phyloP scores from a whole-genome alignment of 2,113 vertebrate genomes.

The Todiramphus chloris region DNA sequence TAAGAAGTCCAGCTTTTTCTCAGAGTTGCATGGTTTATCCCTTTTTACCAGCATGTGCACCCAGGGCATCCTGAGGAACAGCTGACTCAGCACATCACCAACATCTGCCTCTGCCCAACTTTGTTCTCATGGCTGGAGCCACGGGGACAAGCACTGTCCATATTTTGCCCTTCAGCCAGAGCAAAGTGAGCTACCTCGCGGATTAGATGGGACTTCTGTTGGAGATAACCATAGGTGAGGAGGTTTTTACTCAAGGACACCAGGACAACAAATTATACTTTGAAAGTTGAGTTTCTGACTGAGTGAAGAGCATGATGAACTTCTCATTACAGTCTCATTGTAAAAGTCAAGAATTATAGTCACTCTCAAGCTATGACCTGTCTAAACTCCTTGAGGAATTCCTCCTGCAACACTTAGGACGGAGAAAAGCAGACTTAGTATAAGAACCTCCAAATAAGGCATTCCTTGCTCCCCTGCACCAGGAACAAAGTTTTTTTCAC shows the following conservation, averaged over 20 bases:
- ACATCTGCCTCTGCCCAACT: background rate
- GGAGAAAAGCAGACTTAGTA: background rate
- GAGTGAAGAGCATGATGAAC: background rate
- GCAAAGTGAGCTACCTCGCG: background rate
- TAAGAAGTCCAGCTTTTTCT: slow-evolving; percentile 10
- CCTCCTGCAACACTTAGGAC: background rate
- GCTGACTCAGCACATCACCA: background rate
- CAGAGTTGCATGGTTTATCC: background rate
- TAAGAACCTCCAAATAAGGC: background rate
- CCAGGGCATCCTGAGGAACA: background rate
- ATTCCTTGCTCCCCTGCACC: background rate
- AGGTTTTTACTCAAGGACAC: background rate
- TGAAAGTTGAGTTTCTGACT: background rate
- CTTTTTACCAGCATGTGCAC: background rate
- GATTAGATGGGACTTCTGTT: background rate
- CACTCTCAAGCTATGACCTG: background rate
- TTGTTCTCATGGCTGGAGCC: background rate
- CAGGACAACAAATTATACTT: background rate
- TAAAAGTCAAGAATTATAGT: background rate
- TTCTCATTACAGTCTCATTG: background rate
- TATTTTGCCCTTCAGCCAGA: accelerated
- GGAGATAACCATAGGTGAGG: background rate
- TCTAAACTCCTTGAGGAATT: background rate
- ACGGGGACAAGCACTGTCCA: accelerated
- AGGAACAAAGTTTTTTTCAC: background rate